Evolutionary conservation across 2,888 invertebrate species (phyloP).

Genomic region (Himalopsyche japonica): DNA sequence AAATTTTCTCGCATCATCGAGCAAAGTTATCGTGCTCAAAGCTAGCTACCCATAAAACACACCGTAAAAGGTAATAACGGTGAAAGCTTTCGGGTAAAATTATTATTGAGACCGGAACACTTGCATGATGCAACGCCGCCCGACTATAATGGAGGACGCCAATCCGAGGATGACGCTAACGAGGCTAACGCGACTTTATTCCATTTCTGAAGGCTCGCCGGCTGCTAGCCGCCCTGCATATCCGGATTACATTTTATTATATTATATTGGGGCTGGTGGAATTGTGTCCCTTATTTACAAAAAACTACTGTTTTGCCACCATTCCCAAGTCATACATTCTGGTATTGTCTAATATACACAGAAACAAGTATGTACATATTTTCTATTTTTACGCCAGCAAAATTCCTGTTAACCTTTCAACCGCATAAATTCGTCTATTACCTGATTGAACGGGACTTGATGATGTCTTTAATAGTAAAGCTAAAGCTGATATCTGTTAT

Average conservation of each 20-base stretch:
- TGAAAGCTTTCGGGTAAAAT: not conserved
- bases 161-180: constrained; percentile 7
- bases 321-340: too few species aligned
- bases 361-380: too few species aligned
- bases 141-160: not conserved
- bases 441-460: too few species aligned
- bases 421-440: too few species aligned
- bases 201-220: not conserved
- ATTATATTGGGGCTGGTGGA: too few species aligned
- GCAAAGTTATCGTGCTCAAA: not conserved
- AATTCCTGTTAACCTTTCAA: too few species aligned
- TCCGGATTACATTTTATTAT: not conserved
- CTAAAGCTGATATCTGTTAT: too few species aligned
- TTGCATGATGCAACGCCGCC: not conserved
- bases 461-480: too few species aligned
- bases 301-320: too few species aligned
- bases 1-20: not conserved
- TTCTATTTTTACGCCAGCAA: too few species aligned
- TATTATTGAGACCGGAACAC: not conserved
- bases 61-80: not conserved
- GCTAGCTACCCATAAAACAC: not conserved
- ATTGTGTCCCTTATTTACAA: too few species aligned
- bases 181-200: constrained; percentile 26
- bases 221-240: not conserved
- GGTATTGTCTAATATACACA: too few species aligned